Conservation (phyloP, 2,113 vertebrate genomes). For the Phylloscopus trochilus region DNA sequence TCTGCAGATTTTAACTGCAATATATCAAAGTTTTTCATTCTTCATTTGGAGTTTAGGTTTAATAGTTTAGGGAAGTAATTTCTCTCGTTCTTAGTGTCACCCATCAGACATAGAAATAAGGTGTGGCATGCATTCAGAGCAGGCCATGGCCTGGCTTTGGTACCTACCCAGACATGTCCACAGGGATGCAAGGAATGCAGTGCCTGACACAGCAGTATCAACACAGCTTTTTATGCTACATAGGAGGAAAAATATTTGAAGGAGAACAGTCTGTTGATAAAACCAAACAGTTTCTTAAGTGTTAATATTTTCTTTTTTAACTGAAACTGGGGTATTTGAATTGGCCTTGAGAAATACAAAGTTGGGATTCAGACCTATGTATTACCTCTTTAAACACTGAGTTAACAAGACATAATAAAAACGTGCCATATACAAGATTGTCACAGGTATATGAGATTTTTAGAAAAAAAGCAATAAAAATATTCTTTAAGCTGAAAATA, state of each 20-base stretch:
- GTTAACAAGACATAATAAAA: slow-evolving; percentile 38
- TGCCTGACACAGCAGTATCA: slow-evolving; percentile 3
- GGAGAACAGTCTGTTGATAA: slow-evolving; percentile 35
- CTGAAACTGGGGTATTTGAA: neutral
- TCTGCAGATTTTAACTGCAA: slow-evolving; percentile 33
- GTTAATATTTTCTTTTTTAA: neutral
- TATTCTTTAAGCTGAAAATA: slow-evolving; percentile 78
- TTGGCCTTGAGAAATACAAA: slow-evolving; percentile 17
- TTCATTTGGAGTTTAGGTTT: neutral
- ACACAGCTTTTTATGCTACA: slow-evolving; percentile 28
- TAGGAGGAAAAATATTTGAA: neutral
- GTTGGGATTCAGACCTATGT: neutral
- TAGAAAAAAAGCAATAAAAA: slow-evolving; percentile 61
- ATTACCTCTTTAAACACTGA: slow-evolving; percentile 32
- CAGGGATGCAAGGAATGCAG: neutral
- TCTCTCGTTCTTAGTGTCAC: neutral
- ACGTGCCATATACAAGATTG: slow-evolving; percentile 19
- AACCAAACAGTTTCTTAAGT: neutral
- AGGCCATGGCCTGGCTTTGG: neutral
- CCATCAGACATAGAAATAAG: neutral
- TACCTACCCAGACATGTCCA: neutral
- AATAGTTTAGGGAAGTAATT: slow-evolving; percentile 3
- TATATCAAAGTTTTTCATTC: neutral
- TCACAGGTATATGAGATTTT: slow-evolving; percentile 28
- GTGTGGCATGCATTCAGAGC: neutral